Evolutionary conservation across 2,888 invertebrate species (phyloP).

Genomic region (Leistus spinibarbis): DNA sequence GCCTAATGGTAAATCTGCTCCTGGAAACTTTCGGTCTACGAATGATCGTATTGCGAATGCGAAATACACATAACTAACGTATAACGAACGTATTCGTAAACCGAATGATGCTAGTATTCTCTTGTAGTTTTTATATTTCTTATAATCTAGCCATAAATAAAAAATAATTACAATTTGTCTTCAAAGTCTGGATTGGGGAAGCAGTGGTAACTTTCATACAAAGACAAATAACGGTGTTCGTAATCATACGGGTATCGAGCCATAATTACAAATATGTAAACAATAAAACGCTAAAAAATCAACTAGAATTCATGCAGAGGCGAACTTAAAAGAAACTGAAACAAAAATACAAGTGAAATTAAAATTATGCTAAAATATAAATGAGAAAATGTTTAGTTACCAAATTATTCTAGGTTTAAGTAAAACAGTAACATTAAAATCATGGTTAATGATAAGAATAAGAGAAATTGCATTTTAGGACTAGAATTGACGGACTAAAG

Average conservation of each 20-base stretch:
- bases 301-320: neutral
- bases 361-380: neutral
- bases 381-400: neutral
- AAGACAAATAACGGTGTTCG: conserved; percentile 4
- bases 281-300: neutral
- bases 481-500: neutral
- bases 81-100: too few species aligned
- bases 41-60: too few species aligned
- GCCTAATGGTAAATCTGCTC: too few species aligned
- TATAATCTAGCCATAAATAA: conserved; percentile 41
- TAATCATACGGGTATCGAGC: conserved; percentile 19
- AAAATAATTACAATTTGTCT: conserved; percentile 48
- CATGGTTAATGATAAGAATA: too few species aligned
- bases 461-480: neutral
- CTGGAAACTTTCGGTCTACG: too few species aligned
- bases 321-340: neutral
- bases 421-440: neutral
- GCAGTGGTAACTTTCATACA: conserved; percentile 42
- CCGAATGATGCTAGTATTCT: too few species aligned
- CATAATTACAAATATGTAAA: neutral
- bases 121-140: too few species aligned
- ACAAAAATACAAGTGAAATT: neutral
- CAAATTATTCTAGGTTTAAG: neutral
- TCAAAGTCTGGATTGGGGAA: conserved; percentile 42
- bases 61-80: too few species aligned